Conservation (phyloP, 2,888 invertebrate genomes). For the Drosophila prostipennis region DNA sequence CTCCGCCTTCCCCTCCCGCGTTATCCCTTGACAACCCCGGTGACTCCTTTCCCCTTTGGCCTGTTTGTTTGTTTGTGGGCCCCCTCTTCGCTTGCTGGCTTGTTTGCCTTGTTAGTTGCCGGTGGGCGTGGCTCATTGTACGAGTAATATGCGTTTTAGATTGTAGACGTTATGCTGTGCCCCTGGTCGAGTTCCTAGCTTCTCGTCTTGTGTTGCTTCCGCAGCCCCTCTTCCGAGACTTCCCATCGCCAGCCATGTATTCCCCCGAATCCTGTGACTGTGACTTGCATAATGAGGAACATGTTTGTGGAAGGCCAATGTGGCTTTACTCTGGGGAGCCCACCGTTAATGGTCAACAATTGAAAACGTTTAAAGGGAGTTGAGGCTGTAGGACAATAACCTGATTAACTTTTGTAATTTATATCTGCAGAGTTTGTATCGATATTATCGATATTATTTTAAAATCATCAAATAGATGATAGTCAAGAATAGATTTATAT, state of each 20-base stretch:
- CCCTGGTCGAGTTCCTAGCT: neutral
- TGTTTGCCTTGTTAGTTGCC: constrained; percentile 47
- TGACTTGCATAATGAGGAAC: constrained; percentile 70
- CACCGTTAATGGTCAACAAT: constrained; percentile 25
- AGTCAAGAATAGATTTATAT: too few relatives aligned
- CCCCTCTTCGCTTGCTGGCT: constrained; percentile 18
- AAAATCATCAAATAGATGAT: too few relatives aligned
- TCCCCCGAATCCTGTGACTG: constrained; percentile 41
- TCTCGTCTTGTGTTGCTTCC: constrained; percentile 4
- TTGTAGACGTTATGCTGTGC: constrained; percentile 23
- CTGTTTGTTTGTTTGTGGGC: constrained; percentile 32
- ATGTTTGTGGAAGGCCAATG: constrained; percentile 56
- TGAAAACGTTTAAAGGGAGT: constrained; percentile 11
- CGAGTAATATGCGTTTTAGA: constrained; percentile 58
- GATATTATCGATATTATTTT: too few relatives aligned
- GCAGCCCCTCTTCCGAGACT: neutral
- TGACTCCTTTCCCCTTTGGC: constrained; percentile 23
- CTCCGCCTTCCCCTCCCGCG: neutral
- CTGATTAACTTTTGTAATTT: neutral
- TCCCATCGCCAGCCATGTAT: constrained; percentile 1
- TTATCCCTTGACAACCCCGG: constrained; percentile 4
- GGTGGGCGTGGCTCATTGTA: constrained; percentile 55
- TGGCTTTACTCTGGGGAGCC: constrained; percentile 12
- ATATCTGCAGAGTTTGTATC: neutral
- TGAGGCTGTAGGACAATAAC: neutral